Evolutionary conservation across 2,888 invertebrate genomes (phyloP), one percentile per base, ranked within the genome.

Genomic region (Zhengitettix transpicula): DNA sequence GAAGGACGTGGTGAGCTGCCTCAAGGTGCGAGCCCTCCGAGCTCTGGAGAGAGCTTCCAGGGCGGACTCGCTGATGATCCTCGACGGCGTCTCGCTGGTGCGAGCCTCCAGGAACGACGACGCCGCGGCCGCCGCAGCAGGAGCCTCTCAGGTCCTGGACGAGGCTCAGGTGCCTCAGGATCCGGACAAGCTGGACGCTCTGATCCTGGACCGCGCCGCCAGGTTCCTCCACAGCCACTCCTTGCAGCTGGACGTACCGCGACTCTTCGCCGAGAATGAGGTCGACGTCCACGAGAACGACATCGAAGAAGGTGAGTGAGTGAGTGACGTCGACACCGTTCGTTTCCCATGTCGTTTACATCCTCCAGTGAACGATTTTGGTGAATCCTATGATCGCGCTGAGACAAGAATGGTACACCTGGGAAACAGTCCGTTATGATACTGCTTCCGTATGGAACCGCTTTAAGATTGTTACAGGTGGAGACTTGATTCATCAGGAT

Each of bases 181-280:
- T 40, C 62, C 65, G n/a, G 64, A 64, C 52, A 61, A 64, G 15
- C 61, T 69, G 10, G 68, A 69, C 56, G 65, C 66, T n/a, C 62
- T 69, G 56, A 63, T 70, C 41, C 66, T 67, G 65, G 66, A 67
- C 55, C 61, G 67, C 42, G 40, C 67, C 15, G 62, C 64, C 9
- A 63, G 67, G 52, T 69, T 70, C 62, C 58, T 69, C 57, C 61
- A 67, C 57, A 65, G 66, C 0, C 68, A 68, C 60, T 67, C 68
- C 17, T 58, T 70, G 67, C 58, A 58, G 52, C 42, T 64, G 12
- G 58, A 64, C 40, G 44, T 61, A 53, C 56, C 63, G 3, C 55
- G 58, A 40, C 47, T 63, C 40, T 40, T 61, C n/a, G 61, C 54
- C 7, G 60, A 58, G 15, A 8, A 51, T 8, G 56, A 17, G 12